A percentile compares a stretch with the other conserved stretches of the same genome.
These are phyloP conservation scores for Glyptemys insculpta DNA, from an alignment of 2,797 vertebrate genomes.

Conservation along the genomic window DNA sequence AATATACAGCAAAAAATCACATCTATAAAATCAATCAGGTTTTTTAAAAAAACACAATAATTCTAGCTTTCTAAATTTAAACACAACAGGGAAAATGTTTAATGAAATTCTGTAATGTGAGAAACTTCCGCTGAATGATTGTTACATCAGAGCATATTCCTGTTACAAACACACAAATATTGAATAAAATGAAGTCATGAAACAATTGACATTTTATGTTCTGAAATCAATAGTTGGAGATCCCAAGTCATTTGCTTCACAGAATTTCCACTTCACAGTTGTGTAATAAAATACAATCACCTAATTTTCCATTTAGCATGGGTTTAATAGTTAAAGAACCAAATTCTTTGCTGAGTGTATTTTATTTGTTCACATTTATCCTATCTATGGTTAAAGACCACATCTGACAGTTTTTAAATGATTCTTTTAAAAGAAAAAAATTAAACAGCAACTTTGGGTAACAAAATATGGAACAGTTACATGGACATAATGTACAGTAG, in stretches of 20 bases:
- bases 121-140: not conserved
- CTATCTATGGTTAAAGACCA: slow-evolving; percentile 79
- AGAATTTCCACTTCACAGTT: not conserved
- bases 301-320: slow-evolving; percentile 15
- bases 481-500: slow-evolving; percentile 52
- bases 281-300: slow-evolving; percentile 17
- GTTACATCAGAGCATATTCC: not conserved
- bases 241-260: not conserved
- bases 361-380: slow-evolving; percentile 82
- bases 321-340: slow-evolving; percentile 65
- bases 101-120: fast-evolving
- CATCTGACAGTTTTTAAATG: slow-evolving; percentile 80
- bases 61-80: not conserved
- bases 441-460: slow-evolving; percentile 72
- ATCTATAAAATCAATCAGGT: not conserved
- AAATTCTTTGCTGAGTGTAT: slow-evolving; percentile 71
- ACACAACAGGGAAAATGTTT: not conserved
- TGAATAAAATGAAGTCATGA: not conserved
- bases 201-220: not conserved
- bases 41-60: not conserved
- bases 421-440: slow-evolving; percentile 78
- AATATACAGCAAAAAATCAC: fast-evolving
- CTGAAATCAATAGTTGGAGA: not conserved
- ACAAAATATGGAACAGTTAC: slow-evolving; percentile 67
- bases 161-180: not conserved